Evolutionary conservation across 2,797 vertebrate species (phyloP).

Genomic region (Girardinus metallicus): DNA sequence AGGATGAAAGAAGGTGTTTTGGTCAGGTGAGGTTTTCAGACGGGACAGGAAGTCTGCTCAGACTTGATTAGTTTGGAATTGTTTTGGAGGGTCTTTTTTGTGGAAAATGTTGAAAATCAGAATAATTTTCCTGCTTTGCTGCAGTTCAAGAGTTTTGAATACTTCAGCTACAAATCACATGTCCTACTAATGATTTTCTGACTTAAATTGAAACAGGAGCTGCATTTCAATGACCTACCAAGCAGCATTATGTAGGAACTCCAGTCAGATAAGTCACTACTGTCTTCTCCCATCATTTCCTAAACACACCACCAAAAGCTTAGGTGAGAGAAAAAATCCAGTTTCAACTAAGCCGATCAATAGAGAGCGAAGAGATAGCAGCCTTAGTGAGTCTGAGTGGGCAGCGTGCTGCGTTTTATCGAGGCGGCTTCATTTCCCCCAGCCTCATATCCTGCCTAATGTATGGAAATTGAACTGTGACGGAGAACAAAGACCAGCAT

Average conservation of each 20-base stretch:
- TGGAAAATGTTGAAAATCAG: no score
- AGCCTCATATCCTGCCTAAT: conserved; percentile 75
- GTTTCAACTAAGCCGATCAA: conserved; percentile 69
- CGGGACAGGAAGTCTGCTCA: no score
- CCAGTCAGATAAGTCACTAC: conserved; percentile 23
- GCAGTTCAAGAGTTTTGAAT: neutral
- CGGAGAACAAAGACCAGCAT: conserved; percentile 69
- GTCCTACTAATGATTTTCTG: conserved; percentile 55
- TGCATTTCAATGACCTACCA: conserved; percentile 32
- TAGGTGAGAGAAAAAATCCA: conserved; percentile 42
- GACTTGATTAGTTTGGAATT: no score
- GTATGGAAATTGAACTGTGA: conserved; percentile 76
- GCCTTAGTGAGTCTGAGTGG: conserved; percentile 64
- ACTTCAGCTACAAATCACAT: conserved; percentile 26
- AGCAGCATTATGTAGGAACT: conserved; percentile 13
- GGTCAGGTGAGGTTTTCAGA: no score
- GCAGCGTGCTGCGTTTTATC: conserved; percentile 69
- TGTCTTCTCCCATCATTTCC: conserved; percentile 24
- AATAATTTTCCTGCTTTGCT: no score
- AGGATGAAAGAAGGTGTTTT: no score
- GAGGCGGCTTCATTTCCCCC: conserved; percentile 77
- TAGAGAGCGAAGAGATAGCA: conserved; percentile 55
- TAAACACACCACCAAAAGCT: conserved; percentile 33
- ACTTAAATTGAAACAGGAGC: conserved; percentile 7
- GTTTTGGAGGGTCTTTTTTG: no score